Evolutionary conservation across 1,140 invertebrate genomes (phyloP), one percentile per base, ranked within the genome.

Genomic region (Halyomorpha halys): DNA sequence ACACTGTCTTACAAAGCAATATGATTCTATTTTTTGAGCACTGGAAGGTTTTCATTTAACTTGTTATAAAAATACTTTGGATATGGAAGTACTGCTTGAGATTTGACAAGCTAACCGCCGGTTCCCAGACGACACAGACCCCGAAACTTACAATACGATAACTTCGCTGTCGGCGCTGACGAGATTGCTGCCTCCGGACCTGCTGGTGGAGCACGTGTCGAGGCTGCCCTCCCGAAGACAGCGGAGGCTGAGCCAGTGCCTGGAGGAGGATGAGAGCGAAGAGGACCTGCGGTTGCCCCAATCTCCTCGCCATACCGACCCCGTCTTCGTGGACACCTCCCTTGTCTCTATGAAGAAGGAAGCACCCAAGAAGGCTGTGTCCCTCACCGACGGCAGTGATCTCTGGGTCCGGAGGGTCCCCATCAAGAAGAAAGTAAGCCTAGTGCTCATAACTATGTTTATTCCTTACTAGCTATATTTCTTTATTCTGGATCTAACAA

Each of bases 271-370:
- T 25, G 60, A 56, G 23, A 51, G 44, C 16, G 27, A 4, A 3
- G 60, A 64, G 18, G 27, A 27, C 13, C 16, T 9, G 49, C 3
- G 25, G 53, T 8, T 18, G 61, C 23, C 18, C 18, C 59, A 44
- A n/a, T 27, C 9, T 25, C 47, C 23, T 4, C 64, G 61, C 5
- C 67, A 62, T 65, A 54, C 27, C 21, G 47, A 45, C 39, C 11
- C 45, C n/a, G 44, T 65, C 67, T 59, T 64, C 61, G 59, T 65
- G 63, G 54, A 39, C 56, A 65, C 64, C n/a, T 39, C 47, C 9
- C 44, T 61, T 5, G 30, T 49, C 16, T 8, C 54, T 15, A 18
- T 65, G 49, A 51, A 65, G 60, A 64, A 62, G 23, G 39, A 30
- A 51, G 44, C 15, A 60, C 62, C 59, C 65, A 45, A 51, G 30